Conservation (phyloP, 2,888 invertebrate genomes). For the Dolichomitus sp. region DNA sequence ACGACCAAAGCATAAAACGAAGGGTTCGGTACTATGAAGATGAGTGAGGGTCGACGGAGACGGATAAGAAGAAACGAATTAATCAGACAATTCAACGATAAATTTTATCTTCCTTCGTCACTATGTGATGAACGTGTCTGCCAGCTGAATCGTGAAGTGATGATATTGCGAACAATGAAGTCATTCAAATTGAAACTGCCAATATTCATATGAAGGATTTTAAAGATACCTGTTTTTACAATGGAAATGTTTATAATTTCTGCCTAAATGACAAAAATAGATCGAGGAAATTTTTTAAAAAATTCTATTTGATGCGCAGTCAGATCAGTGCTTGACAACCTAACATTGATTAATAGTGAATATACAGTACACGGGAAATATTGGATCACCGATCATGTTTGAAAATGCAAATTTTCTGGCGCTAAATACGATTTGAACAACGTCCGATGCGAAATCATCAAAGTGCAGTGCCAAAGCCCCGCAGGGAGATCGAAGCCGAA, state of each 20-base stretch:
- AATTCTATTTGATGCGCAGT: not conserved
- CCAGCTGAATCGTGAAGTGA: too few species aligned
- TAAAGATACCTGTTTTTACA: too few species aligned
- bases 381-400: not conserved
- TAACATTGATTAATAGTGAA: not conserved
- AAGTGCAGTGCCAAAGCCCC: constrained; percentile 65
- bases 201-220: too few species aligned
- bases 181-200: too few species aligned
- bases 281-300: too few species aligned
- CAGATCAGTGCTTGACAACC: not conserved
- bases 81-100: constrained; percentile 21
- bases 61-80: constrained; percentile 19
- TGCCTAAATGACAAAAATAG: too few species aligned
- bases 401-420: constrained; percentile 32
- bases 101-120: constrained; percentile 14
- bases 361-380: not conserved
- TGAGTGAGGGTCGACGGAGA: not conserved
- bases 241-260: too few species aligned
- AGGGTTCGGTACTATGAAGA: constrained; percentile 1
- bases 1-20: constrained; percentile 16
- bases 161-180: too few species aligned
- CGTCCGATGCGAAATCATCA: constrained; percentile 61
- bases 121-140: constrained; percentile 1
- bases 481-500: constrained; percentile 51
- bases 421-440: constrained; percentile 23